These are phyloP conservation scores for Leptopilina myrica DNA, from an alignment of 2,888 invertebrate genomes.

Conservation along the genomic window DNA sequence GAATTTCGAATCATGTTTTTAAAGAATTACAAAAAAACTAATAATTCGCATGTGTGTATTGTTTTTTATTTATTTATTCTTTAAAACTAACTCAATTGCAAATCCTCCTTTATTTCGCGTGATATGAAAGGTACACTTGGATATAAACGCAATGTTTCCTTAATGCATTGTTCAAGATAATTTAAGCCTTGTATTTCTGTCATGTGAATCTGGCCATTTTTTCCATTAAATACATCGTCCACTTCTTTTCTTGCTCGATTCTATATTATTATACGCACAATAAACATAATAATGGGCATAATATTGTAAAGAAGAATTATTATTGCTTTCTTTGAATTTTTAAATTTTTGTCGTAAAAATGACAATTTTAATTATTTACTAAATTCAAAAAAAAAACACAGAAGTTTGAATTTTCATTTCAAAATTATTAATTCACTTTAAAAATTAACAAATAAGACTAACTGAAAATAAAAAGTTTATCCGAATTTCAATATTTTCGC, in stretches of 20 bases:
- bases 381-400: too few species aligned
- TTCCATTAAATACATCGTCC: constrained; percentile 77
- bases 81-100: constrained; percentile 9
- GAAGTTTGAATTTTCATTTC: too few species aligned
- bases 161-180: constrained; percentile 84
- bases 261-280: constrained; percentile 40
- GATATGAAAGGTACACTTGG: constrained; percentile 84
- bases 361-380: too few species aligned
- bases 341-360: too few species aligned
- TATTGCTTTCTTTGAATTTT: too few species aligned
- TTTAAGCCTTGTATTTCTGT: constrained; percentile 81
- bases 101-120: constrained; percentile 75
- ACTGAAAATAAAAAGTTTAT: too few species aligned
- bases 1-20: not conserved
- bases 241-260: constrained; percentile 58
- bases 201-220: constrained; percentile 77
- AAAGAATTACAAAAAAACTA: not conserved
- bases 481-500: too few species aligned
- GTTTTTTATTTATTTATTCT: not conserved
- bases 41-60: not conserved
- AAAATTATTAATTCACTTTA: too few species aligned
- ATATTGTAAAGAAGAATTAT: not conserved
- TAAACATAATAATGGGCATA: not conserved
- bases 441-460: too few species aligned
- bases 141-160: constrained; percentile 82